Evolutionary conservation across 30 jellyfish, hydroid and myxozoan species (phyloP).

Genomic region (Turritopsis rubra): DNA sequence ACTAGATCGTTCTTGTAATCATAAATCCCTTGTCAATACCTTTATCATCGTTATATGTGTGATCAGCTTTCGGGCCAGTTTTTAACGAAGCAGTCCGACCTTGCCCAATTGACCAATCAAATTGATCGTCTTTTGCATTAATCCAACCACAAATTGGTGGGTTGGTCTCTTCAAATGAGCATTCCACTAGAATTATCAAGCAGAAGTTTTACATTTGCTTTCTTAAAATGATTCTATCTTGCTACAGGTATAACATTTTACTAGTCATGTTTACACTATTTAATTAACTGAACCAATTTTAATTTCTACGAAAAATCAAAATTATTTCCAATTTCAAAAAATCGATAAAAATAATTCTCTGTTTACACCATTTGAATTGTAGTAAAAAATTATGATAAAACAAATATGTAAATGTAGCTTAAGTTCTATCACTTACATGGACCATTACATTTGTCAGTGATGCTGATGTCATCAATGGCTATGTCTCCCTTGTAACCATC

Average conservation of each 20-base stretch:
- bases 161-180: constrained; percentile 84
- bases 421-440: constrained; percentile 78
- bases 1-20: no score
- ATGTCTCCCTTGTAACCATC: constrained; percentile 82
- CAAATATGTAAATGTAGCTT: no score
- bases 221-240: no score
- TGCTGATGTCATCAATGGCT: constrained; percentile 88
- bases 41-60: constrained; percentile 79
- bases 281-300: no score
- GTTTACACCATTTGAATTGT: no score
- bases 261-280: no score
- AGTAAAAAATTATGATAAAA: no score
- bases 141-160: constrained; percentile 93
- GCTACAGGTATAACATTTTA: no score
- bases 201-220: neutral
- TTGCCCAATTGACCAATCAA: constrained; percentile 84
- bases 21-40: no score
- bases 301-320: no score
- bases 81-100: constrained; percentile 68
- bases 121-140: constrained; percentile 60
- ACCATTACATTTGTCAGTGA: constrained; percentile 64
- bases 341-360: no score
- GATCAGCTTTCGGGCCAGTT: constrained; percentile 91
- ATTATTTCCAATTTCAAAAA: no score
- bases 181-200: constrained; percentile 54